Evolutionary conservation across 2,888 invertebrate genomes (phyloP), one percentile per base, ranked within the genome.

Genomic region (Zhuqinia jingwanae): DNA sequence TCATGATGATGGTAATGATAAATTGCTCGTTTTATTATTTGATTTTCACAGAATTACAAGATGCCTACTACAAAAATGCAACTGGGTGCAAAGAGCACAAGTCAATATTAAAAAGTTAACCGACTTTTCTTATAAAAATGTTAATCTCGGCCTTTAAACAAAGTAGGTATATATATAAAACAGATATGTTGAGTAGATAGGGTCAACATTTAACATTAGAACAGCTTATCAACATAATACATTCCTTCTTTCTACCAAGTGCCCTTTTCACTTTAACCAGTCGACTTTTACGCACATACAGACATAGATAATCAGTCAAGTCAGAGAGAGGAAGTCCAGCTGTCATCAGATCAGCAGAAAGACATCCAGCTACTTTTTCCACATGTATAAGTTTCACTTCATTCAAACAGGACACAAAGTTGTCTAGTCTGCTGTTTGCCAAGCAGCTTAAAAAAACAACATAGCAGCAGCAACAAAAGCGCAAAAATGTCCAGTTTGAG

Each of bases 261-360:
- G 60, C 60, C 27, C 60, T 63, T 63, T 63, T 50, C 13, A 50
- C 50, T 15, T n/a, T 15, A 50, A 50, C 13, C 13, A 50, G n/a
- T 50, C 50, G 2, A 2, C 13, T n/a, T n/a, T 50, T 8, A 5
- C 13, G 2, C 13, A 50, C n/a, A n/a, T n/a, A n/a, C 13, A 1
- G 6, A 60, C 17, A 25, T 27, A 63, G 36, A 36, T 42, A 68
- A 68, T 42, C 68, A 42, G 68, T 20, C 42, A 68, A 63, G 42
- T 20, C 20, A 42, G 22, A 20, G 68, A 58, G 17, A 78, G 78
- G 78, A 78, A 78, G 78, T 78, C 78, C 78, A 63, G 60, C 78
- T 60, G 78, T 63, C 63, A 63, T 63, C 78, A 68, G n/a, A n/a
- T 42, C 10, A 68, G 5, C 42, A 25, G 30, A n/a, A n/a, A n/a